These are phyloP conservation scores for Lepidonotus clava DNA, from an alignment of 2,888 invertebrate genomes.

Conservation along the genomic window DNA sequence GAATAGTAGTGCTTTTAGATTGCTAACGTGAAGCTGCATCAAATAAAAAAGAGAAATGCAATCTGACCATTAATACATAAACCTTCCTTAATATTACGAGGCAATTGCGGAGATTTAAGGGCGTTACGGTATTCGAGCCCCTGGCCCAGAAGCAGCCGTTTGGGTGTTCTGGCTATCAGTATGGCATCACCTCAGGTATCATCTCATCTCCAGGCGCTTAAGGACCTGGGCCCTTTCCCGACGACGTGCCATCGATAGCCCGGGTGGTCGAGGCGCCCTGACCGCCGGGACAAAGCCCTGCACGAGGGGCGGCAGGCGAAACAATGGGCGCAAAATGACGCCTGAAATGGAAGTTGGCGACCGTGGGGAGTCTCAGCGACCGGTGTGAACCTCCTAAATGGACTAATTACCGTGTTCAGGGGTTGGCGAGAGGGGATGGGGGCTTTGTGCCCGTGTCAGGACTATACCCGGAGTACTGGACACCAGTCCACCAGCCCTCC, in stretches of 20 bases:
- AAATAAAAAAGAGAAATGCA: too few relatives aligned
- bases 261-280: not conserved
- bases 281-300: not conserved
- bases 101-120: too few relatives aligned
- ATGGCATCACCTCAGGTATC: conserved; percentile 12
- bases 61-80: too few relatives aligned
- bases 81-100: too few relatives aligned
- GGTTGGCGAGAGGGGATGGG: not conserved
- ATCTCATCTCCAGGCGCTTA: not conserved
- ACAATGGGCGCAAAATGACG: conserved; percentile 12
- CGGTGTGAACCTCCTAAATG: conserved; percentile 22
- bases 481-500: not conserved
- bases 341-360: conserved; percentile 24
- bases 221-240: not conserved
- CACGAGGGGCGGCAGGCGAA: not conserved
- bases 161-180: not conserved
- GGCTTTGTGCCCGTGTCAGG: not conserved
- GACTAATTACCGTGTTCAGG: conserved; percentile 8
- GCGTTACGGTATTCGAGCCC: too few relatives aligned
- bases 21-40: too few relatives aligned
- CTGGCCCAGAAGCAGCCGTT: not conserved
- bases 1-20: too few relatives aligned
- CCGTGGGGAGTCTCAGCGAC: not conserved
- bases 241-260: not conserved
- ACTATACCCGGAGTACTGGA: not conserved